Percentiles rank a stretch among this genome's conserved stretches.
Evolutionary conservation across 2,797 vertebrate species (phyloP).

Genomic region (Bovichtus variegatus): DNA sequence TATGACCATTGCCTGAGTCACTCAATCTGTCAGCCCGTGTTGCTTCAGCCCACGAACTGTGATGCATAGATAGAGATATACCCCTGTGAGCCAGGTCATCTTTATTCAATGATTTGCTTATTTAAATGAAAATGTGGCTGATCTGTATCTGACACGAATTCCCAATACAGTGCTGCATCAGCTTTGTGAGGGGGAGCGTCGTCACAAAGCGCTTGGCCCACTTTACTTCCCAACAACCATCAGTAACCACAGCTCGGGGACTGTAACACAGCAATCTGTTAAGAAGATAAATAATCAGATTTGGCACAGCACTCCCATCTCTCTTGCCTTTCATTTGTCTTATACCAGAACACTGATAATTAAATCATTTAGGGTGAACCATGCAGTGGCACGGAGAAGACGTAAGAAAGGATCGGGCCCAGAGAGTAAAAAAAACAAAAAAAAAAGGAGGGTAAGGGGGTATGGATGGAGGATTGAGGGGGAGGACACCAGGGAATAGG

Average conservation of each 20-base stretch:
- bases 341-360: slow-evolving; percentile 94
- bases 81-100: slow-evolving; percentile 71
- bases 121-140: slow-evolving; percentile 81
- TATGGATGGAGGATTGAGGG: slow-evolving; percentile 22
- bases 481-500: slow-evolving; percentile 77
- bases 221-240: slow-evolving; percentile 84
- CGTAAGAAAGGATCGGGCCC: slow-evolving; percentile 65
- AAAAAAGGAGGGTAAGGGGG: neutral
- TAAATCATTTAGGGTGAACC: slow-evolving; percentile 96
- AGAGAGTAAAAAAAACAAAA: slow-evolving; percentile 82
- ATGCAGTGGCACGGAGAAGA: slow-evolving; percentile 86
- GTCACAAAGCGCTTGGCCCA: slow-evolving; percentile 83
- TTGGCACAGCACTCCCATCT: slow-evolving; percentile 91
- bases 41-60: slow-evolving; percentile 41
- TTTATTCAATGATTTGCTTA: slow-evolving; percentile 80
- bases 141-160: slow-evolving; percentile 84
- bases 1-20: slow-evolving; percentile 69
- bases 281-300: slow-evolving; percentile 97
- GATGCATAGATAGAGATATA: slow-evolving; percentile 63
- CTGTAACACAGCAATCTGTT: slow-evolving; percentile 93
- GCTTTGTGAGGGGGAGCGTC: slow-evolving; percentile 63
- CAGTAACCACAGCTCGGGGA: slow-evolving; percentile 90
- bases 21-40: slow-evolving; percentile 58
- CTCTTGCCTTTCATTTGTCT: slow-evolving; percentile 96
- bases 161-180: slow-evolving; percentile 69